Evolutionary conservation across 2,888 invertebrate genomes (phyloP).

Genomic region (Pocota personata): DNA sequence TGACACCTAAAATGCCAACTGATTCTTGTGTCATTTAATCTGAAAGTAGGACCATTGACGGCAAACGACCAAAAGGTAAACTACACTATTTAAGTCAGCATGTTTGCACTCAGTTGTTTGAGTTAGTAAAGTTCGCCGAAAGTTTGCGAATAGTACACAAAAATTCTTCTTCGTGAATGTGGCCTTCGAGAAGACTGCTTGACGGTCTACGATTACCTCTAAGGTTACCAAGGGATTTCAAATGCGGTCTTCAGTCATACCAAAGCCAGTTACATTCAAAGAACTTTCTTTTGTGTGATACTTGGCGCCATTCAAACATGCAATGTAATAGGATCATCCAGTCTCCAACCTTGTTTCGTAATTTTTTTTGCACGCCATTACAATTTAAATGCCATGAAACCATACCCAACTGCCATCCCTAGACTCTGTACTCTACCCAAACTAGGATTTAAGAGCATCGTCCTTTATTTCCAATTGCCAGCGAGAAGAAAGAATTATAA

Average conservation of each 20-base stretch:
- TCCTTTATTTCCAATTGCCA: slow-evolving; percentile 54
- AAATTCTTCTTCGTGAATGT: not conserved
- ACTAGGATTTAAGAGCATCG: slow-evolving; percentile 69
- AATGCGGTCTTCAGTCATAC: slow-evolving; percentile 26
- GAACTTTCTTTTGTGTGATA: slow-evolving; percentile 19
- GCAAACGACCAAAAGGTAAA: too few relatives aligned
- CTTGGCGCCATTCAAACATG: slow-evolving; percentile 38
- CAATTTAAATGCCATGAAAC: slow-evolving; percentile 46
- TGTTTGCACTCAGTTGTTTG: too few relatives aligned
- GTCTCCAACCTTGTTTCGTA: not conserved
- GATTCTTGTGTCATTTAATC: too few relatives aligned
- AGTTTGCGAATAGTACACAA: too few relatives aligned
- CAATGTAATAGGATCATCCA: slow-evolving; percentile 34
- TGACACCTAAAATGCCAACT: too few relatives aligned
- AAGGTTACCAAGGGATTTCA: slow-evolving; percentile 28
- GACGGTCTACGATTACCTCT: not conserved
- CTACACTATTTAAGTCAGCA: too few relatives aligned
- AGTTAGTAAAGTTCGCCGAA: too few relatives aligned
- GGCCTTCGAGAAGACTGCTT: not conserved
- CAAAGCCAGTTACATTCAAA: slow-evolving; percentile 26
- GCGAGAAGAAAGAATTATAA: slow-evolving; percentile 21
- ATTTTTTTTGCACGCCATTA: not conserved
- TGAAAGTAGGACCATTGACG: too few relatives aligned
- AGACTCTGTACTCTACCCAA: slow-evolving; percentile 24
- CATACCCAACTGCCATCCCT: slow-evolving; percentile 15